Base-by-base conservation (phyloP, 1,140 invertebrate species). In the Drosophila nigromelanica region DNA sequence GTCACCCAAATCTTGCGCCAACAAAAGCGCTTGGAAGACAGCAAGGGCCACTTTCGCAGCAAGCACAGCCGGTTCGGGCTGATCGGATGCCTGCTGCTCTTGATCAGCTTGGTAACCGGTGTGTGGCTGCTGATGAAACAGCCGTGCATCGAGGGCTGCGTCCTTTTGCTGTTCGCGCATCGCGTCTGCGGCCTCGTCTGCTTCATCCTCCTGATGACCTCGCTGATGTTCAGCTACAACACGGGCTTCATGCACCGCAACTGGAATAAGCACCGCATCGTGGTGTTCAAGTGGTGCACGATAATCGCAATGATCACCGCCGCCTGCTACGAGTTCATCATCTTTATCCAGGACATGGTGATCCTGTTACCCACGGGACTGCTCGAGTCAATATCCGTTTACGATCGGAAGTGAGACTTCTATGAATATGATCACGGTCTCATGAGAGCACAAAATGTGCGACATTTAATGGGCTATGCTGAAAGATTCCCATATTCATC, bases 21-120 rank as follows among this genome's bases (percentile, higher is more conserved):
- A 40, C 10, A 18, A 15, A 4, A 15, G 8, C 10, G 11, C 1
- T 2, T 1, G 1, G 7, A 1, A 0, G 2, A 2, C 21, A 12
- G 3, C 18, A 24, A 37, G 37, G 0, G 21, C 1, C 61, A 80
- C 33, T 42, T 59, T 0, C 5, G 2, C 11, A 66, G 55, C n/a
- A 78, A 75, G 24, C 79, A 82, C 18, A 47, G 64, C 5, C 2
- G 42, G 0, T 63, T 55, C 10, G 79, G 80, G 0, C 30, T 75
- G 0, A 0, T 14, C 8, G 71, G 56, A 0, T 43, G 33, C 4
- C 0, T 71, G 1, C 12, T 82, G 7, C 3, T 78, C 0, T 0
- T n/a, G 0, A 5, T 1, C 0, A 15, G 33, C 2, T 2, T 39
- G 7, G 0, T 15, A 5, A 70, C 35, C 1, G 81, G 80, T 0